These are phyloP conservation scores for Carassius carassius DNA, from an alignment of 2,113 vertebrate genomes.

Conservation along the genomic window DNA sequence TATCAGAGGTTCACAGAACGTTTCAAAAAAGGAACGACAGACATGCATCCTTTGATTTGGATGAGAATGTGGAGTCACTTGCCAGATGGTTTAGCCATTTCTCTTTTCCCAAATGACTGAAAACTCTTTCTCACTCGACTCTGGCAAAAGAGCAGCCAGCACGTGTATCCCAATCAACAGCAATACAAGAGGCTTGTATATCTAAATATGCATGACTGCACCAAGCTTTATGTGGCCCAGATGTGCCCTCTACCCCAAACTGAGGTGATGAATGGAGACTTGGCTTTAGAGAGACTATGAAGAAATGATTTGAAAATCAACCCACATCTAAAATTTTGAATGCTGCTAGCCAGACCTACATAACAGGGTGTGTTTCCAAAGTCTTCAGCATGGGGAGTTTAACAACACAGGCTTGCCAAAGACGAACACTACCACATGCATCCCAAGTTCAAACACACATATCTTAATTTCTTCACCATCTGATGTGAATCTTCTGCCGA, in stretches of 20 bases:
- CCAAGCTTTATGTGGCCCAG: conserved; percentile 70
- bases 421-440: conserved; percentile 3
- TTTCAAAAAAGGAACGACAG: conserved; percentile 32
- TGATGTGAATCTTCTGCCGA: background rate
- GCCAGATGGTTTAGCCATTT: conserved; percentile 63
- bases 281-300: conserved; percentile 66
- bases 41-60: conserved; percentile 49
- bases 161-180: conserved; percentile 65
- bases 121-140: conserved; percentile 58
- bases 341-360: conserved; percentile 62
- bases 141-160: conserved; percentile 46
- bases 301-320: conserved; percentile 75
- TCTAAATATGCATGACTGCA: conserved; percentile 69
- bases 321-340: conserved; percentile 68
- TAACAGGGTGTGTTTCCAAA: conserved; percentile 70
- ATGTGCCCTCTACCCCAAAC: conserved; percentile 66
- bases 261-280: conserved; percentile 72
- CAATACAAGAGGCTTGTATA: conserved; percentile 60
- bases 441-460: background rate
- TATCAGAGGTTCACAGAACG: conserved; percentile 34
- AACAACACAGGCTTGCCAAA: conserved; percentile 44
- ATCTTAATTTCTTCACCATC: conserved; percentile 20
- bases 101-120: conserved; percentile 61
- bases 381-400: conserved; percentile 54
- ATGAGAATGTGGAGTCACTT: conserved; percentile 53